A percentile compares a stretch with the other conserved stretches of the same genome.
These are phyloP conservation scores for Molossus molossus DNA, from an alignment of 2,797 vertebrate species.

Conservation along the genomic window DNA sequence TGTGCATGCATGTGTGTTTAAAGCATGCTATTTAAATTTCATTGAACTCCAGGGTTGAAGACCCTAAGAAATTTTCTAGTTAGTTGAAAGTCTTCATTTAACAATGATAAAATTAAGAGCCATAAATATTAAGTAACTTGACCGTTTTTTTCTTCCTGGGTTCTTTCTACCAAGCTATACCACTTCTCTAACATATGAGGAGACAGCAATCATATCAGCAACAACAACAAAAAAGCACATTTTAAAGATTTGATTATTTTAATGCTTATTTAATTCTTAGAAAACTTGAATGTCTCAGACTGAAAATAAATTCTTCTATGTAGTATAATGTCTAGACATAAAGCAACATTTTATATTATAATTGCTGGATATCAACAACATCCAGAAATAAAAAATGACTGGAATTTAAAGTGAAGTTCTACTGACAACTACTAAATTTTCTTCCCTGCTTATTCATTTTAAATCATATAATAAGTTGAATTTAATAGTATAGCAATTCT, in stretches of 20 bases:
- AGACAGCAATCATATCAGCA: conserved; percentile 61
- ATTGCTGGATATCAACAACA: conserved; percentile 70
- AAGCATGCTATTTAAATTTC: conserved; percentile 52
- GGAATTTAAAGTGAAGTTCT: conserved; percentile 76
- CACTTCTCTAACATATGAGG: conserved; percentile 13
- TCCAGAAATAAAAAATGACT: conserved; percentile 57
- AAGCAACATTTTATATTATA: conserved; percentile 73
- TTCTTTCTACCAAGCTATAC: conserved; percentile 38
- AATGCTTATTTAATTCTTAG: conserved; percentile 75
- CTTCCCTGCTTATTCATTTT: conserved; percentile 76
- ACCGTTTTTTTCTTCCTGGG: conserved; percentile 33
- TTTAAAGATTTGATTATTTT: conserved; percentile 78
- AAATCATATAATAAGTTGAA: conserved; percentile 75
- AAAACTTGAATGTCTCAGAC: conserved; percentile 30
- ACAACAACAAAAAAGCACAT: conserved; percentile 34
- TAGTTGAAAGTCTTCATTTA: conserved; percentile 60
- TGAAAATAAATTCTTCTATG: conserved; percentile 74
- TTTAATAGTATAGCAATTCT: conserved; percentile 48
- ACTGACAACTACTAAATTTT: conserved; percentile 78
- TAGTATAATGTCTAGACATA: conserved; percentile 59
- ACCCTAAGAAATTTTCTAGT: conserved; percentile 41
- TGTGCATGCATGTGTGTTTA: neutral
- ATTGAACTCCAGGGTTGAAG: conserved; percentile 27
- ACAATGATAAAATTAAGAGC: conserved; percentile 45
- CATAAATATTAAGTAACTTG: conserved; percentile 32